A percentile compares a stretch with the other conserved stretches of the same genome.
Evolutionary conservation across 2,113 vertebrate species (phyloP).

Genomic region (Lophochroa leadbeateri): DNA sequence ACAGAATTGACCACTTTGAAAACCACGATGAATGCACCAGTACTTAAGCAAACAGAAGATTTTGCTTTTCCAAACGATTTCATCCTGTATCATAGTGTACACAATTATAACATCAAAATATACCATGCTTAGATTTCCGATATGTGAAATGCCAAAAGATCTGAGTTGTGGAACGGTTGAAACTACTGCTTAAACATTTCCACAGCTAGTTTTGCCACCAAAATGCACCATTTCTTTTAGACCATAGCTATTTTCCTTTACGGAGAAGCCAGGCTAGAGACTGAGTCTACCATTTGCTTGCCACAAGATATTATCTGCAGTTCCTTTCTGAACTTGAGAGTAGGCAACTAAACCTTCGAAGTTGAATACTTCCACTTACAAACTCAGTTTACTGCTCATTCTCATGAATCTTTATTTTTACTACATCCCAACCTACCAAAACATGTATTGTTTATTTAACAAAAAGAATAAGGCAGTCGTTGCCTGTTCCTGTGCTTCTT

Average conservation of each 20-base stretch:
- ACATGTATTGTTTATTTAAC: conserved; percentile 58
- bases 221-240: neutral
- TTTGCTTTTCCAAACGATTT: neutral
- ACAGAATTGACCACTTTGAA: neutral
- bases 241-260: neutral
- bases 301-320: neutral
- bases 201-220: neutral
- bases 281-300: neutral
- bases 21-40: rapidly evolving
- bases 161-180: neutral
- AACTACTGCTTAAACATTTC: neutral
- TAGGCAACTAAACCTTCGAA: neutral
- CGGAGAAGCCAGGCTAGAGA: neutral
- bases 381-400: neutral
- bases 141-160: neutral
- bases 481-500: neutral
- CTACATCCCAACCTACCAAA: conserved; percentile 26
- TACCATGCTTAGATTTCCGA: neutral
- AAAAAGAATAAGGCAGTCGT: conserved; percentile 56
- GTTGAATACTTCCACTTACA: neutral
- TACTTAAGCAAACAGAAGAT: neutral
- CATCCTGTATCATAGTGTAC: neutral
- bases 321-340: neutral
- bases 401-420: neutral
- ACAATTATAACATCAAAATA: neutral